phyloP scores from a whole-genome alignment of 2,113 vertebrate genomes.

The Garra rufa region DNA sequence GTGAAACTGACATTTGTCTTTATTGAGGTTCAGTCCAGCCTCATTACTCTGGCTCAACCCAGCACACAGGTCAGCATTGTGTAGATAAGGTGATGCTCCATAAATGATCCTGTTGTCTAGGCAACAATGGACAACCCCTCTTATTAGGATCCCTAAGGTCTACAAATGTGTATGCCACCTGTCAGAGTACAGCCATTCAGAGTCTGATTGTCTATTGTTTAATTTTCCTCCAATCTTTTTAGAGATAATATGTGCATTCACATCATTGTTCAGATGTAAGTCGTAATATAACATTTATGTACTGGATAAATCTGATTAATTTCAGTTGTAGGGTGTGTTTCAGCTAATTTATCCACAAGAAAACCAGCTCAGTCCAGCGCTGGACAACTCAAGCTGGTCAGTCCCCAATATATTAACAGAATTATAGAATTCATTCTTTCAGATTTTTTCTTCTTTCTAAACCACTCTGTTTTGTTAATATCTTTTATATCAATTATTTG shows the following conservation, averaged over 20 bases:
- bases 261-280: neutral
- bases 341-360: neutral
- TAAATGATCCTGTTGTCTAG: slow-evolving; percentile 27
- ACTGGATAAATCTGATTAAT: neutral
- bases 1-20: slow-evolving; percentile 21
- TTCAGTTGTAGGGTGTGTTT: neutral
- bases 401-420: neutral
- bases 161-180: neutral
- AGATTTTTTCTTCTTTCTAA: neutral
- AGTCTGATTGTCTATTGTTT: neutral
- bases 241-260: neutral
- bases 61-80: neutral
- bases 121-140: neutral
- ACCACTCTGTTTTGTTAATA: neutral
- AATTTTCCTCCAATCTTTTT: neutral
- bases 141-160: neutral
- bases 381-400: neutral
- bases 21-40: neutral
- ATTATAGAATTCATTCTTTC: neutral
- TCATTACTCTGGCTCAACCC: slow-evolving; percentile 20
- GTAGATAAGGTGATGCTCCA: slow-evolving; percentile 1
- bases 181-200: neutral
- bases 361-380: neutral
- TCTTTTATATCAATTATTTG: too few relatives aligned
- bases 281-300: neutral